Evolutionary conservation across 2,888 invertebrate genomes (phyloP).

Genomic region (Leptarthrus brevirostris): DNA sequence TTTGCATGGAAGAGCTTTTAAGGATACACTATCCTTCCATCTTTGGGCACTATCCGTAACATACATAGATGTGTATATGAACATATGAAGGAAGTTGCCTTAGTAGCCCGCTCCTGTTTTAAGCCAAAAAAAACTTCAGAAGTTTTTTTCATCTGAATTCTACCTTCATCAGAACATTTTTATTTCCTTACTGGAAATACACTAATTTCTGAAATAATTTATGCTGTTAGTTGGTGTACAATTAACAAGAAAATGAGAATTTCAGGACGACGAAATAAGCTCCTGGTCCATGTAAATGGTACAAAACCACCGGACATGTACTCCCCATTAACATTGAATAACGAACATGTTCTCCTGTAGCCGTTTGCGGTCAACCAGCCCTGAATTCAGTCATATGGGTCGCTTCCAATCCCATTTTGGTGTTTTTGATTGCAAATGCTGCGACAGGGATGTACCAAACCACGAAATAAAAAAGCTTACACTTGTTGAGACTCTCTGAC

Average conservation of each 20-base stretch:
- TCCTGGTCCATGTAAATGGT: constrained; percentile 7
- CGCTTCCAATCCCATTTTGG: not conserved
- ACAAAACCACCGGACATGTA: constrained; percentile 11
- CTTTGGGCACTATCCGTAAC: not conserved
- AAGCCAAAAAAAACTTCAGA: constrained; percentile 18
- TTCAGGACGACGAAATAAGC: constrained; percentile 11
- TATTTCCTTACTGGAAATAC: not conserved
- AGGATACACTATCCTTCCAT: not conserved
- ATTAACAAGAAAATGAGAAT: constrained; percentile 25
- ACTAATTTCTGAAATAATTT: constrained; percentile 1
- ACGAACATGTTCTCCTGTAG: not conserved
- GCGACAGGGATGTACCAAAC: not conserved
- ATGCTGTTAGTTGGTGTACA: not conserved
- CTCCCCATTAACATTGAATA: not conserved
- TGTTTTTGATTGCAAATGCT: not conserved
- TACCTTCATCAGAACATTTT: constrained; percentile 7
- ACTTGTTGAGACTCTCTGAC: constrained; percentile 8
- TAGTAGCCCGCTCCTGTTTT: not conserved
- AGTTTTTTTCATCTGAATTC: not conserved
- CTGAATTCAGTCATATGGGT: not conserved
- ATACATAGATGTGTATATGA: not conserved
- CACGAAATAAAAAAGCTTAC: not conserved
- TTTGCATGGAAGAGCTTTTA: constrained; percentile 26
- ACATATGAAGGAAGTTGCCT: not conserved
- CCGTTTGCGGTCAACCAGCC: not conserved